phyloP scores from a whole-genome alignment of 2,113 vertebrate species.

The Nesospiza acunhae region DNA sequence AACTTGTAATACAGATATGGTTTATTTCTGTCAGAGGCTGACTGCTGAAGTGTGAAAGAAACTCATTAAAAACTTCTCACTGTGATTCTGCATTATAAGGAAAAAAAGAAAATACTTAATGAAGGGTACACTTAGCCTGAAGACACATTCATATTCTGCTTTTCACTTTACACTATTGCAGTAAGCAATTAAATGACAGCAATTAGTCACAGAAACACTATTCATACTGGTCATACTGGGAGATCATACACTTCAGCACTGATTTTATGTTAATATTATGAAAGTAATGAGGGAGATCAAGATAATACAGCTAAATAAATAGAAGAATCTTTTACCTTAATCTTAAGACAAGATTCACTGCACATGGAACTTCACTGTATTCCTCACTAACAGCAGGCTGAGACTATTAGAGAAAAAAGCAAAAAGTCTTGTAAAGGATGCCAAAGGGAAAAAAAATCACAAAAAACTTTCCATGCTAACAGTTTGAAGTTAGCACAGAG shows the following conservation, averaged over 20 bases:
- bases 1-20: slow-evolving; percentile 70
- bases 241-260: slow-evolving; percentile 57
- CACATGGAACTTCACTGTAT: slow-evolving; percentile 79
- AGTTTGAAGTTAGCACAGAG: neutral
- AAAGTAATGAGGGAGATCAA: slow-evolving; percentile 53
- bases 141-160: slow-evolving; percentile 57
- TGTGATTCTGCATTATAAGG: slow-evolving; percentile 71
- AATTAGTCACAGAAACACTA: slow-evolving; percentile 65
- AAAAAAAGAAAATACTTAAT: slow-evolving; percentile 69
- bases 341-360: slow-evolving; percentile 94
- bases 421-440: neutral
- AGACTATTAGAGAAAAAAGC: slow-evolving; percentile 73
- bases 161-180: slow-evolving; percentile 49
- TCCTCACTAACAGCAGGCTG: slow-evolving; percentile 79
- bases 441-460: neutral
- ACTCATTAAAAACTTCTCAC: slow-evolving; percentile 83
- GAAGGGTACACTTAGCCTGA: slow-evolving; percentile 67
- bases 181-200: slow-evolving; percentile 63
- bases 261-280: slow-evolving; percentile 63
- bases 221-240: slow-evolving; percentile 48
- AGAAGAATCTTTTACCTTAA: slow-evolving; percentile 84
- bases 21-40: slow-evolving; percentile 77
- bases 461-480: neutral
- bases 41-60: slow-evolving; percentile 79
- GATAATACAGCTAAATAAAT: slow-evolving; percentile 27